Base-by-base conservation (phyloP, 1,140 invertebrate genomes). In the Temnothorax nylanderi region DNA sequence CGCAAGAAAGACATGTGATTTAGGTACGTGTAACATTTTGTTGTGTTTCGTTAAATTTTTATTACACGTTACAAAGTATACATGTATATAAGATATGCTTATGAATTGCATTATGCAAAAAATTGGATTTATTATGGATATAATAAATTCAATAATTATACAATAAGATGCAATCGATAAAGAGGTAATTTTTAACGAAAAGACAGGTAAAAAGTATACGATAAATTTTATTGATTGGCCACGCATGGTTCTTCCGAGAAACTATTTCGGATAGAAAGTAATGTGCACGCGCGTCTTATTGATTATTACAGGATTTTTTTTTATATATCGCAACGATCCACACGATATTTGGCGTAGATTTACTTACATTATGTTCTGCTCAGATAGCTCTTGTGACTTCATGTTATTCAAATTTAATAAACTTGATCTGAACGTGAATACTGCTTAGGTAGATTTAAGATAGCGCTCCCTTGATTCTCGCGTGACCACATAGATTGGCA, bases 351-450 rank as follows among this genome's bases (percentile, higher is more conserved):
- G 34, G 2, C 26, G n/a, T 76, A 58, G 6, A 6, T 37, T 76
- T 60, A 32, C 21, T 60, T 60, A 76, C 4, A 76, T 41, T 41
- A 3, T 60, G 21, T 26, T 58, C 13, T 26, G 1, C 34, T 72
- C 69, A 11, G 16, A 8, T 49, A 0, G 11, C 18, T 76, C 34
- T 58, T 34, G n/a, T 56, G 51, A 26, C 18, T 58, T 44, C 16
- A 60, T 78, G n/a, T 65, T 78, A 65, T 49, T 65, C 60, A 67
- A 76, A 76, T 60, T 76, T 76, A 56, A 37, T 44, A 60, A 44
- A 76, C 8, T 60, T 16, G n/a, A n/a, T 37, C 18, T 58, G 11
- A 60, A 76, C 37, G 54, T 11, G 54, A 76, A 60, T 76, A 18
- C 21, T 60, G 54, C 21, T 76, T 58, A 76, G 34, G n/a, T 56